Percentiles rank a stretch among this genome's conserved stretches.
phyloP scores from a whole-genome alignment of 2,113 vertebrate genomes.

The Tamias sibiricus region DNA sequence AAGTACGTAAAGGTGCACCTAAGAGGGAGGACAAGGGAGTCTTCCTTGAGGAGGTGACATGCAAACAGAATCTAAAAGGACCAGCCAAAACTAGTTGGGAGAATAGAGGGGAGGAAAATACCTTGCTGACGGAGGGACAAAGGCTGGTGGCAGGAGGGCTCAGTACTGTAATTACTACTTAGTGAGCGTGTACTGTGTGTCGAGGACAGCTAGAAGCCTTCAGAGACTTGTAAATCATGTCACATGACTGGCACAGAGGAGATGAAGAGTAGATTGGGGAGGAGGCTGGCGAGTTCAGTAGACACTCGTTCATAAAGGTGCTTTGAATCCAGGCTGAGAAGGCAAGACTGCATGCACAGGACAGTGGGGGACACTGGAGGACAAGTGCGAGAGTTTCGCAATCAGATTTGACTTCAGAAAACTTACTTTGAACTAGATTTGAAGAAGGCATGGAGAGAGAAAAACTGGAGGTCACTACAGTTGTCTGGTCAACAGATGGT shows the following conservation, averaged over 20 bases:
- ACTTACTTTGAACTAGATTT: not conserved
- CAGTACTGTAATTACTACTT: not conserved
- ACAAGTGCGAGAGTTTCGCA: not conserved
- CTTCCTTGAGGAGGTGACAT: not conserved
- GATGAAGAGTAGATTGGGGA: not conserved
- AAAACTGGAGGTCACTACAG: not conserved
- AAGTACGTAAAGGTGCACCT: not conserved
- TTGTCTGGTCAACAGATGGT: not conserved
- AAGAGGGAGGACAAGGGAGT: not conserved
- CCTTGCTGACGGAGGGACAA: not conserved
- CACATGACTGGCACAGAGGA: not conserved
- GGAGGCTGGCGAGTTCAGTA: not conserved
- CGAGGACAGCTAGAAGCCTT: not conserved
- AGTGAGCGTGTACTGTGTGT: not conserved
- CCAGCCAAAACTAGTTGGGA: not conserved
- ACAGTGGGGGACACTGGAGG: not conserved
- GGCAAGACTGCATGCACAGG: not conserved
- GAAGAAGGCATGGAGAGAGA: not conserved
- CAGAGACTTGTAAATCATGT: not conserved
- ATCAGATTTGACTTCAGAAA: not conserved
- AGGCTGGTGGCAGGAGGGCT: not conserved
- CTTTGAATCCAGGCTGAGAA: not conserved
- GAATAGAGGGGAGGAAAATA: not conserved
- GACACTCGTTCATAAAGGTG: not conserved
- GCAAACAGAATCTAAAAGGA: not conserved